These are phyloP conservation scores for Stegodyphus mimosarum DNA, from an alignment of 1,140 invertebrate genomes.

Conservation along the genomic window DNA sequence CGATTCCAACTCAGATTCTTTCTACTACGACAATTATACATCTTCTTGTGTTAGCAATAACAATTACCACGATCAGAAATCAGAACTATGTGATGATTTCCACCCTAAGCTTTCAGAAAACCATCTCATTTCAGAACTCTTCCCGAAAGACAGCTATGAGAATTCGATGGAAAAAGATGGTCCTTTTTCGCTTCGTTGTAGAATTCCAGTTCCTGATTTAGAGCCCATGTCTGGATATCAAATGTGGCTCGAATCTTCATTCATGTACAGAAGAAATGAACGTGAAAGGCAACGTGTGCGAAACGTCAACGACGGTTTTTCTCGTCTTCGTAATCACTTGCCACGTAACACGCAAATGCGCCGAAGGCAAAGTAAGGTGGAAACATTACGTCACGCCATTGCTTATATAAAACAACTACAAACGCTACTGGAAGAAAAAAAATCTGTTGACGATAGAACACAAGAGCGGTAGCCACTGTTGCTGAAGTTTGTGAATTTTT, in stretches of 20 bases:
- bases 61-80: neutral
- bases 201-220: conserved; percentile 66
- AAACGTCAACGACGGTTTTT: conserved; percentile 86
- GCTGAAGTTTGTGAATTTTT: too few relatives aligned
- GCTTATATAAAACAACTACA: conserved; percentile 70
- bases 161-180: conserved; percentile 47
- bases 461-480: too few relatives aligned
- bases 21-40: conserved; percentile 7
- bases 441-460: neutral
- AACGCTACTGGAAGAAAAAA: conserved; percentile 64
- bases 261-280: conserved; percentile 69
- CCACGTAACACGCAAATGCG: conserved; percentile 66
- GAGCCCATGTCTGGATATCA: conserved; percentile 15
- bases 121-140: neutral
- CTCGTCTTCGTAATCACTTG: conserved; percentile 81
- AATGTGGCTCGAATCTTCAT: conserved; percentile 62
- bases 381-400: conserved; percentile 69
- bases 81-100: neutral
- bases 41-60: neutral
- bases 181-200: conserved; percentile 67
- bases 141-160: neutral
- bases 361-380: conserved; percentile 70
- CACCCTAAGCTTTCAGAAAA: too few relatives aligned
- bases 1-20: neutral
- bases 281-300: conserved; percentile 74